Conservation (phyloP, 1,140 invertebrate species). For the Hyles euphorbiae region DNA sequence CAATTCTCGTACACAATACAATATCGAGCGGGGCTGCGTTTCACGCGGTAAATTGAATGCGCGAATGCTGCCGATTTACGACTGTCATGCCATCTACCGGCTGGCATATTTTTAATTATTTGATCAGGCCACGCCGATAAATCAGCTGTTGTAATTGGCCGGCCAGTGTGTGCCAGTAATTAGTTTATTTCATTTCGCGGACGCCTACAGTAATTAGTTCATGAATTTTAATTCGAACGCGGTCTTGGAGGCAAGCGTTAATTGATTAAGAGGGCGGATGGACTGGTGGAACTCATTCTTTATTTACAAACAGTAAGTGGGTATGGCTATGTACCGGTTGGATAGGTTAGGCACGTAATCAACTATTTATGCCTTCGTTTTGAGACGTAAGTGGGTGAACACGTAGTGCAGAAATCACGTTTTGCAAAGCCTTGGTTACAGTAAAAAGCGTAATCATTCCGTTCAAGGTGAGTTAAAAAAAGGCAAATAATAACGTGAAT, state of each 20-base stretch:
- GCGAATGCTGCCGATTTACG: slow-evolving; percentile 43
- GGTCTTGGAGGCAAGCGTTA: slow-evolving; percentile 27
- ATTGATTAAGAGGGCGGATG: slow-evolving; percentile 16
- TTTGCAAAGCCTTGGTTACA: too few species aligned
- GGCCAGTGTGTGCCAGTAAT: slow-evolving; percentile 45
- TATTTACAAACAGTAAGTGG: slow-evolving; percentile 11
- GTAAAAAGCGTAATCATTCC: too few species aligned
- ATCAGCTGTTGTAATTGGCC: slow-evolving; percentile 57
- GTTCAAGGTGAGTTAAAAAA: too few species aligned
- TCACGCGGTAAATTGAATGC: slow-evolving; percentile 59
- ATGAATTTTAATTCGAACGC: slow-evolving; percentile 55
- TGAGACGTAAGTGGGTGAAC: too few species aligned
- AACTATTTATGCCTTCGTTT: not conserved
- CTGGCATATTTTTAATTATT: slow-evolving; percentile 68
- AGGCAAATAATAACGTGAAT: too few species aligned
- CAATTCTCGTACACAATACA: slow-evolving; percentile 25
- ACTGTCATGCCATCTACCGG: slow-evolving; percentile 34
- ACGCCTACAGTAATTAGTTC: slow-evolving; percentile 55
- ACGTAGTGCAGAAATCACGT: too few species aligned
- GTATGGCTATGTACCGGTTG: slow-evolving; percentile 4
- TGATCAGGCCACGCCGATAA: slow-evolving; percentile 67
- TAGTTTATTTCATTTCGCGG: slow-evolving; percentile 55
- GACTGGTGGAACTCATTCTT: slow-evolving; percentile 10
- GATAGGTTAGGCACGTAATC: not conserved
- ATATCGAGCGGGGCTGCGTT: slow-evolving; percentile 28